Evolutionary conservation across 2,888 invertebrate species (phyloP), one percentile per base, ranked within the genome.

Genomic region (Chrysina gloriosa): DNA sequence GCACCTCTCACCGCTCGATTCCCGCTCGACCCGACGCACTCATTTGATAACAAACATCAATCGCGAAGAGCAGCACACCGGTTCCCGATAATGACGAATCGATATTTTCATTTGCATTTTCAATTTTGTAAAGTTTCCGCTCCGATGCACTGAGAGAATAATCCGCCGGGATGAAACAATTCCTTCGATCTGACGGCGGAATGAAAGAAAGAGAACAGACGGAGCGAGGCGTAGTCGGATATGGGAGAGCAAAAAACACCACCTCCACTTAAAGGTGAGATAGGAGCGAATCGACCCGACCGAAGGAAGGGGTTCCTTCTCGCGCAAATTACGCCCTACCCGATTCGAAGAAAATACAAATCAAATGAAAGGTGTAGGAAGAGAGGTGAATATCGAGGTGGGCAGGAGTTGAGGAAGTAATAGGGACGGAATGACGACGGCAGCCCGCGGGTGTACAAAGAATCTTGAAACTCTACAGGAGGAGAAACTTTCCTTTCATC

Each of bases 401-500:
- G 39, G 19, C 11, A 21, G 11, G 39, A 4, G 52, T 14, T 7
- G 21, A 9, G 21, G 39, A 39, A n/a, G 34, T 42, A 58, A 42
- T 23, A 14, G 14, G 16, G 58, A 42, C 11, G 36, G 56, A 45
- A 61, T 42, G 42, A 16, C 11, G 42, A 42, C 25, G 27, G 47
- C 25, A 11, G 52, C 69, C 76, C 74, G 80, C 79, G 78, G 75
- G 80, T 80, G 80, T 79, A 80, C 81, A 81, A 81, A 81, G 80
- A 78, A 77, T 79, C 81, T 80, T 73, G 76, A 77, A 81, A 81
- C 80, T 81, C 80, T 72, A 79, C 75, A 77, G 78, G 23, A 48
- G 47, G 66, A 48, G 76, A 82, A 83, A 82, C 82, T 83, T 83
- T 83, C 82, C 82, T 83, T 83, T 82, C 83, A 83, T 83, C 83